These are phyloP conservation scores for Metopia argyrocephala DNA, from an alignment of 2,888 invertebrate species.

Conservation along the genomic window DNA sequence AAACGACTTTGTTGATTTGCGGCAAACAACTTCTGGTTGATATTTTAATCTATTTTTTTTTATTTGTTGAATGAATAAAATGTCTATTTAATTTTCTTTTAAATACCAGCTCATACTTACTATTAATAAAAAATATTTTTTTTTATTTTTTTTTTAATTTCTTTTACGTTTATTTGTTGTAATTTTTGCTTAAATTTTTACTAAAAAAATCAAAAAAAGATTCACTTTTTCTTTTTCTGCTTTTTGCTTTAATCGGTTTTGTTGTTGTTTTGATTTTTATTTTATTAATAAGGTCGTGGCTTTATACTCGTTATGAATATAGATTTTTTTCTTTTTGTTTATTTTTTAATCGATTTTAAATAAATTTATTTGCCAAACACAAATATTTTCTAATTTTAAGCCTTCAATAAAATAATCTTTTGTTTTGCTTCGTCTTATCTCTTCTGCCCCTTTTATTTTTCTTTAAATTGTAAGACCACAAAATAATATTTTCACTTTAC, in stretches of 20 bases:
- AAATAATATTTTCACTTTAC: conserved; percentile 59
- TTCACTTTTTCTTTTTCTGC: conserved; percentile 45
- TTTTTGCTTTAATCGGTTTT: conserved; percentile 11
- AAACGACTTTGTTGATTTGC: conserved; percentile 26
- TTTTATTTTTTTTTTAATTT: conserved; percentile 20
- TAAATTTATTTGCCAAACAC: conserved; percentile 23
- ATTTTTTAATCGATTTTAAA: not conserved
- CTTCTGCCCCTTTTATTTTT: not conserved
- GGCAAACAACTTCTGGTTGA: conserved; percentile 32
- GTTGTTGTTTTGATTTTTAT: not conserved
- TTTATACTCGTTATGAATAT: not conserved
- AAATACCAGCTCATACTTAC: not conserved
- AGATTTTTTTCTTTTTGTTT: not conserved
- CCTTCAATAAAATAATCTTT: not conserved
- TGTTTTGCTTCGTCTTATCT: not conserved
- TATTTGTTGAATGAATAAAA: not conserved
- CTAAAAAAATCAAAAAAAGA: not conserved
- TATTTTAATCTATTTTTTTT: not conserved
- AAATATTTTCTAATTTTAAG: conserved; percentile 14
- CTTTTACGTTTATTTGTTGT: not conserved
- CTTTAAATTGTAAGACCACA: conserved; percentile 7
- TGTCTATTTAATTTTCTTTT: not conserved
- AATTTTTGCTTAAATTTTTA: conserved; percentile 20
- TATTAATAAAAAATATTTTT: conserved; percentile 7
- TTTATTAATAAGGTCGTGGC: conserved; percentile 33